Conservation (phyloP, 2,113 vertebrate species). For the Chauna torquata region DNA sequence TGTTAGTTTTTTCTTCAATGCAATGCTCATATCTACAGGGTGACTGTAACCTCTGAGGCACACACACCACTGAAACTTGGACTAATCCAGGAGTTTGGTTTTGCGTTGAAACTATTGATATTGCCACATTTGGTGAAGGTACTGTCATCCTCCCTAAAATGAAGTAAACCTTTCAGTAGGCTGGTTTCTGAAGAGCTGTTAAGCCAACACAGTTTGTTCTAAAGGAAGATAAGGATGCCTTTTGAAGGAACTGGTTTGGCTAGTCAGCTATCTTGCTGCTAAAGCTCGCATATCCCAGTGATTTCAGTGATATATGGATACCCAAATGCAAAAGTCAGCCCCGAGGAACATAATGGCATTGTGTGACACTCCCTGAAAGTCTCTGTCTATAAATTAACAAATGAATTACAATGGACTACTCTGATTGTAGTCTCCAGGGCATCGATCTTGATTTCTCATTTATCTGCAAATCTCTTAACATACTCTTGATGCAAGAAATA, state of each 20-base stretch:
- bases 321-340: slow-evolving; percentile 31
- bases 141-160: neutral
- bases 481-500: neutral
- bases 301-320: slow-evolving; percentile 40
- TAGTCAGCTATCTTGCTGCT: slow-evolving; percentile 32
- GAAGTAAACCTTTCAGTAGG: neutral
- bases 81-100: neutral
- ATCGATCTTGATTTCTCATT: slow-evolving; percentile 31
- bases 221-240: slow-evolving; percentile 13
- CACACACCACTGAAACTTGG: neutral
- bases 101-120: neutral
- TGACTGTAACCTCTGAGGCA: neutral
- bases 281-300: slow-evolving; percentile 32
- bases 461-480: neutral
- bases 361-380: neutral
- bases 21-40: fast-evolving
- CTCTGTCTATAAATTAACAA: slow-evolving; percentile 47
- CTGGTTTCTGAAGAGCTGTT: neutral
- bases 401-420: slow-evolving; percentile 5
- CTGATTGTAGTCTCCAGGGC: slow-evolving; percentile 20
- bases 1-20: neutral
- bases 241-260: slow-evolving; percentile 48
- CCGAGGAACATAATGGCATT: slow-evolving; percentile 17
- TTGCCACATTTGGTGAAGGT: neutral
- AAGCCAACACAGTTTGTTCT: neutral